Base-by-base conservation (phyloP, 2,797 vertebrate species). In the Gouania willdenowi region DNA sequence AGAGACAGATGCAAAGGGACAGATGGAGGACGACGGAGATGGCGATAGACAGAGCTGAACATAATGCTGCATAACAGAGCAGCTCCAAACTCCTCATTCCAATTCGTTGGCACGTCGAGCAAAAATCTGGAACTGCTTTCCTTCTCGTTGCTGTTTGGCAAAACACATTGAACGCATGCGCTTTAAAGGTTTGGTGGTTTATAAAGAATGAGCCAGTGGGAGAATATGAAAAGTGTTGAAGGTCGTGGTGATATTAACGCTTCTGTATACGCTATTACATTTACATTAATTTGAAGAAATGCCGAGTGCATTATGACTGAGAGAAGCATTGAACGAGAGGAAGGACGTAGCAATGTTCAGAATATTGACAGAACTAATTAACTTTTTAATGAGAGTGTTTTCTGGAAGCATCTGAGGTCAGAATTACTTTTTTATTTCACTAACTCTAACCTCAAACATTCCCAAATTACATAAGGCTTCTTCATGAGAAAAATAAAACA, bases 11-110 rank as follows among this genome's bases (percentile, higher is more conserved):
- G 65, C 60, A 65, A 38, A 50, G 54, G 64, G 74, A 67, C 71
- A 82, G 77, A 79, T 71, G 67, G 76, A 75, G 66, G 64, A 45
- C 32, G 41, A 63, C 33, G 41, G 69, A 66, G 53, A 68, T 67
- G 61, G 65, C 54, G 35, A 62, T 65, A 67, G 51, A 71, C 51
- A 75, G 50, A 43, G 46, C 67, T 39, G 55, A 52, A 51, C 45
- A 42, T 64, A 51, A 63, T 64, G 71, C 53, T 52, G 53, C 46
- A 71, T 78, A 74, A 77, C 75, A 54, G 52, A 67, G 48, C 25
- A 25, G 23, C 48, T 13, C 54, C 57, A 47, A 68, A 79, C 23
- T 57, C 69, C 68, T 27, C 33, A 62, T 79, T 63, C 33, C 6
- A 53, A 77, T 72, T 46, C 48, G 46, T 46, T 59, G 50, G 59